phyloP scores from a whole-genome alignment of 2,113 vertebrate genomes.

The Grantiella picta region DNA sequence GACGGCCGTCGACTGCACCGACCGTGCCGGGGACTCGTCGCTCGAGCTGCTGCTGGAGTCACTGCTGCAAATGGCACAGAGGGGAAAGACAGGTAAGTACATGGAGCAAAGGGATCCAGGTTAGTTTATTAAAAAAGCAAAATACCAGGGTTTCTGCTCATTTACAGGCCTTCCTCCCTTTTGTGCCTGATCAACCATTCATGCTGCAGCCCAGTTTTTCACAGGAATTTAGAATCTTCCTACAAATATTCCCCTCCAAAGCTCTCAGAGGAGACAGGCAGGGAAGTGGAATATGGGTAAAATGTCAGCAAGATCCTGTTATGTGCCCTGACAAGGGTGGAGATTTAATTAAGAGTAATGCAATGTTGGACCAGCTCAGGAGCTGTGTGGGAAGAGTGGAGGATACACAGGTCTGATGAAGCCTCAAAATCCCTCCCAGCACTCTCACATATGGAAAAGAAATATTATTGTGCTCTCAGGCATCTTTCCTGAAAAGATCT shows the following conservation, averaged over 20 bases:
- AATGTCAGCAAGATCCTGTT: neutral
- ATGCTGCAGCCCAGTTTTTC: neutral
- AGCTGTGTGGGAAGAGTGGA: neutral
- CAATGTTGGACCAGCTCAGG: neutral
- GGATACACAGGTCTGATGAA: neutral
- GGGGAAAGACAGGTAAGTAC: neutral
- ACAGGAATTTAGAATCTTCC: neutral
- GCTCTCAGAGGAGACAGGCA: neutral
- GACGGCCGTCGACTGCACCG: constrained; percentile 93
- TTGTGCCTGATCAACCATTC: neutral
- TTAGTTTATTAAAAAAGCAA: neutral
- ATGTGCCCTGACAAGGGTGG: neutral
- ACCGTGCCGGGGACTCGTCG: constrained; percentile 93
- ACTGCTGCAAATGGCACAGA: constrained; percentile 67
- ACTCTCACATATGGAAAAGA: neutral
- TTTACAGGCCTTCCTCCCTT: neutral
- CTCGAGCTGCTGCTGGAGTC: constrained; percentile 98
- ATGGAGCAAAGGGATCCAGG: fast-evolving
- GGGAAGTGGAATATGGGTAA: neutral
- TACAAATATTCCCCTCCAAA: neutral
- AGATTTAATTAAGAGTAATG: constrained; percentile 14
- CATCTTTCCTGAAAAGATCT: neutral
- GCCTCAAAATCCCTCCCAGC: neutral
- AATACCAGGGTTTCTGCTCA: fast-evolving
- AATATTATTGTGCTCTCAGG: neutral